Percentiles rank a stretch among this genome's conserved stretches.
These are phyloP conservation scores for Oreocharis arfaki DNA, from an alignment of 2,113 vertebrate species.

Conservation along the genomic window DNA sequence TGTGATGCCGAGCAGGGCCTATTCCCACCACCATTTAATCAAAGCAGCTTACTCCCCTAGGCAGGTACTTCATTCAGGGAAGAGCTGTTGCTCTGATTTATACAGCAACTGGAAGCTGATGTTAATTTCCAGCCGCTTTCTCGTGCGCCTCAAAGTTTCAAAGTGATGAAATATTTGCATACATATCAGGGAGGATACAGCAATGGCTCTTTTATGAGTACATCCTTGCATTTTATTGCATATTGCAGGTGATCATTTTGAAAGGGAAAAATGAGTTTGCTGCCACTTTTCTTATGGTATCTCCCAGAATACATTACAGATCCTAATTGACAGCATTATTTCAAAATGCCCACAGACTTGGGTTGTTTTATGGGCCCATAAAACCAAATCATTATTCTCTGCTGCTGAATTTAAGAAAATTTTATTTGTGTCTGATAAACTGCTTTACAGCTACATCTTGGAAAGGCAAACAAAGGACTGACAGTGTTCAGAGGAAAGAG, in stretches of 20 bases:
- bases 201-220: slow-evolving; percentile 29
- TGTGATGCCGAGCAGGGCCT: not conserved
- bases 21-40: slow-evolving; percentile 14
- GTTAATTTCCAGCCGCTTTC: slow-evolving; percentile 46
- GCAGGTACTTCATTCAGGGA: slow-evolving; percentile 6
- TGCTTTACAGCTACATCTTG: not conserved
- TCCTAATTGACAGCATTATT: slow-evolving; percentile 43
- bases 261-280: slow-evolving; percentile 18
- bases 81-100: slow-evolving; percentile 45
- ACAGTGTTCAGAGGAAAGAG: not conserved
- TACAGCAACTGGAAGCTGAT: slow-evolving; percentile 3
- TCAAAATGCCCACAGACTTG: slow-evolving; percentile 20
- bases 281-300: not conserved
- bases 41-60: not conserved
- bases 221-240: slow-evolving; percentile 38
- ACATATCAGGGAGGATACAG: slow-evolving; percentile 46
- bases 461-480: not conserved
- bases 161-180: slow-evolving; percentile 59
- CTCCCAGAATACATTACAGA: slow-evolving; percentile 12
- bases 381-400: slow-evolving; percentile 36
- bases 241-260: slow-evolving; percentile 33
- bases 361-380: slow-evolving; percentile 39
- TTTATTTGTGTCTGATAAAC: slow-evolving; percentile 3
- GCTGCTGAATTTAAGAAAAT: slow-evolving; percentile 4
- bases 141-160: not conserved